Percentiles rank a stretch among this genome's conserved stretches.
phyloP scores from a whole-genome alignment of 2,113 vertebrate species.

The Falco punctatus region DNA sequence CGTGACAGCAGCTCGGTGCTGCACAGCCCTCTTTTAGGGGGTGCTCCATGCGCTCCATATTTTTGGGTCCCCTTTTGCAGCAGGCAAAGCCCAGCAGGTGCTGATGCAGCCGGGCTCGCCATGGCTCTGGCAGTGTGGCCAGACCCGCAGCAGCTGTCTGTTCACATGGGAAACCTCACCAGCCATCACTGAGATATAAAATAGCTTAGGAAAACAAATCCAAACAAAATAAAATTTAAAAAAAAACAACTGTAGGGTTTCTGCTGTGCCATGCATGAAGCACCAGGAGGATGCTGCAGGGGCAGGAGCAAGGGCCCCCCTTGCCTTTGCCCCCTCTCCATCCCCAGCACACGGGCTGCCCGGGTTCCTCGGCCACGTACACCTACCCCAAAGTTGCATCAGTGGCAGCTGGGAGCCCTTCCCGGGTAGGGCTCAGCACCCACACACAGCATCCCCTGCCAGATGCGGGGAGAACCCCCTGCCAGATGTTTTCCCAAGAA shows the following conservation, averaged over 20 bases:
- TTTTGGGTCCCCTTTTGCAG: neutral
- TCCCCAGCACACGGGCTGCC: neutral
- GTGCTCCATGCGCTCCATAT: rapidly evolving
- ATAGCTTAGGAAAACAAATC: neutral
- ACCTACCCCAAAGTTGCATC: neutral
- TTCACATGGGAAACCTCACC: neutral
- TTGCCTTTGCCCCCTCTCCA: neutral
- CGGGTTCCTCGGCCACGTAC: neutral
- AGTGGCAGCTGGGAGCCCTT: rapidly evolving
- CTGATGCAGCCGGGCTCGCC: rapidly evolving
- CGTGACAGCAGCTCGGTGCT: rapidly evolving
- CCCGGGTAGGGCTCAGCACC: neutral
- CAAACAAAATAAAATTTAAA: rapidly evolving
- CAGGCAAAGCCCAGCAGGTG: rapidly evolving
- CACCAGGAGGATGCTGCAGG: rapidly evolving
- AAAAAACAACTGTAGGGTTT: rapidly evolving
- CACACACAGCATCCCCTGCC: rapidly evolving
- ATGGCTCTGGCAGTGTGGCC: rapidly evolving
- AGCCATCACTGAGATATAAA: rapidly evolving
- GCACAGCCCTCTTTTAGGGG: neutral
- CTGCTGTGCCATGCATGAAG: rapidly evolving
- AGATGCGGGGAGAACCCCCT: neutral
- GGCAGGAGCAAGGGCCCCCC: rapidly evolving
- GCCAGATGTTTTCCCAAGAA: neutral
- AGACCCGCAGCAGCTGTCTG: neutral